These are phyloP conservation scores for Aphidius gifuensis DNA, from an alignment of 1,140 invertebrate genomes.

Conservation along the genomic window DNA sequence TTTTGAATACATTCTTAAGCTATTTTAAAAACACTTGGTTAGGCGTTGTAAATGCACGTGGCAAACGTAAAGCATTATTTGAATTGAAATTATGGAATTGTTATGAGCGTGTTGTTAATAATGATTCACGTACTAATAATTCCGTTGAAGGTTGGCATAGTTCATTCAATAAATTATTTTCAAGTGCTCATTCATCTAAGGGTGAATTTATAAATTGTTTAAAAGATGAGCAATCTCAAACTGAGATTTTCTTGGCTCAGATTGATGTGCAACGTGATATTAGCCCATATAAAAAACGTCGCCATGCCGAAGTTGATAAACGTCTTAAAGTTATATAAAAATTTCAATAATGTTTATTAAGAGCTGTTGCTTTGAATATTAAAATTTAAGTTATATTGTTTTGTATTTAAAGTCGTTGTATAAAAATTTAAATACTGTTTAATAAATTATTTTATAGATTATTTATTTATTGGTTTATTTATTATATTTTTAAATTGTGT, in stretches of 20 bases:
- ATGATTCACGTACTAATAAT: constrained; percentile 13
- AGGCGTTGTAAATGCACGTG: neutral
- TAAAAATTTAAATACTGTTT: too few species aligned
- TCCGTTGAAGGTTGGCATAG: constrained; percentile 1
- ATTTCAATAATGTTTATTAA: neutral
- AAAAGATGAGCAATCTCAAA: neutral
- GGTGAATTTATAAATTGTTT: constrained; percentile 4
- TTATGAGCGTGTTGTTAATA: too few species aligned
- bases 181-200: neutral
- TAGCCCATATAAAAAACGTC: neutral
- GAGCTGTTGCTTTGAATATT: neutral
- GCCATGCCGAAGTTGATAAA: neutral
- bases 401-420: too few species aligned
- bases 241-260: neutral
- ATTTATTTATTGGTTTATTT: too few species aligned
- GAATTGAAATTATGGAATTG: too few species aligned
- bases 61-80: neutral
- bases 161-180: neutral
- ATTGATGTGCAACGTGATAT: neutral
- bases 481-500: too few species aligned
- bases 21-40: constrained; percentile 15
- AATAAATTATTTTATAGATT: too few species aligned
- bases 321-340: neutral
- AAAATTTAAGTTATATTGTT: neutral
- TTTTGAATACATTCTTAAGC: neutral